Conservation (phyloP, 2,888 invertebrate genomes). For the Cerastoderma edule region DNA sequence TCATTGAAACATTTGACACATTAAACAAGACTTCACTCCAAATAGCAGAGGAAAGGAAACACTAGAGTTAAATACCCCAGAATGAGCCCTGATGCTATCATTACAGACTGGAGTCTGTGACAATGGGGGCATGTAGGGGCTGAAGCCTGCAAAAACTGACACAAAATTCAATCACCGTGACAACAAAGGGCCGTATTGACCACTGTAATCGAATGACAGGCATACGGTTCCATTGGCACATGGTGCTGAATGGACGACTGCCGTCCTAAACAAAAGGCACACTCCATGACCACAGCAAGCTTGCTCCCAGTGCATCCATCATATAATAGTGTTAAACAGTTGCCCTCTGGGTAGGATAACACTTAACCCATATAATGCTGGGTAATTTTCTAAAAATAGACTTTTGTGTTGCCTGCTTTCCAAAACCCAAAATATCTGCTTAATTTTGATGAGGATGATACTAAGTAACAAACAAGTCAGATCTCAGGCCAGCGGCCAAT, state of each 20-base stretch:
- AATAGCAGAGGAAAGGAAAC: background rate
- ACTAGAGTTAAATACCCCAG: background rate
- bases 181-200: slow-evolving; percentile 17
- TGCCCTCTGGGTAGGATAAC: no score
- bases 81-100: slow-evolving; percentile 12
- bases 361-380: no score
- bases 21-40: no score
- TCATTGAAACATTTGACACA: no score
- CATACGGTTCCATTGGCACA: slow-evolving; percentile 18
- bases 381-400: no score
- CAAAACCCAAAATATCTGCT: no score
- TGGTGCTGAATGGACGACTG: background rate
- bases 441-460: no score
- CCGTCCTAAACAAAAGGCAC: background rate
- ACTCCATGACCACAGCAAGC: slow-evolving; percentile 12
- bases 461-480: no score
- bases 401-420: no score
- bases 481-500: no score
- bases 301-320: background rate
- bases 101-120: background rate
- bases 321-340: no score
- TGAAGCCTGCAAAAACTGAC: slow-evolving; percentile 21
- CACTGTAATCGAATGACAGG: slow-evolving; percentile 18
- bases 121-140: no score
- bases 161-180: slow-evolving; percentile 13